Evolutionary conservation across 2,888 invertebrate genomes (phyloP).

Genomic region (Caenorhabditis japonica): DNA sequence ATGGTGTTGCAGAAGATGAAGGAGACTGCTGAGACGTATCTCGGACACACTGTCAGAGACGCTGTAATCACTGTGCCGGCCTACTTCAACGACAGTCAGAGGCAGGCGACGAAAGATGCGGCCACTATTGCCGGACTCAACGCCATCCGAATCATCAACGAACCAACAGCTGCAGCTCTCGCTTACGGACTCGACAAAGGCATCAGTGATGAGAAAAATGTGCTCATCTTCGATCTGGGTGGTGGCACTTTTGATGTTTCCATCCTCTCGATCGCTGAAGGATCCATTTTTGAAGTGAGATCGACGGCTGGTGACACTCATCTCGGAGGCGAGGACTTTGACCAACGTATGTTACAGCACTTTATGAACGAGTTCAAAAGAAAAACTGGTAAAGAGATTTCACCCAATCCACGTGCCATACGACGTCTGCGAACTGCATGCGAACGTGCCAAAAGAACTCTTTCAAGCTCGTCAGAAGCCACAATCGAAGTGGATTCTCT

Average conservation of each 20-base stretch:
- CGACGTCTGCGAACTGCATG: slow-evolving; percentile 92
- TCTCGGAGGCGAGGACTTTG: slow-evolving; percentile 68
- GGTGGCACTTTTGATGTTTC: slow-evolving; percentile 80
- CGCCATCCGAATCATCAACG: slow-evolving; percentile 79
- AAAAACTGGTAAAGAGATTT: slow-evolving; percentile 87
- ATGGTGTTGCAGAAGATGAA: slow-evolving; percentile 75
- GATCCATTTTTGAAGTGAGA: slow-evolving; percentile 56
- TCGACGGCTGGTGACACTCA: slow-evolving; percentile 85
- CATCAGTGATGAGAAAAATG: slow-evolving; percentile 59
- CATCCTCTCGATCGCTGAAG: slow-evolving; percentile 62
- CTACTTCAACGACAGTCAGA: slow-evolving; percentile 84
- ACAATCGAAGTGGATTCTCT: slow-evolving; percentile 91
- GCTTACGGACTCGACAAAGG: slow-evolving; percentile 83
- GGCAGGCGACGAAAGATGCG: slow-evolving; percentile 82
- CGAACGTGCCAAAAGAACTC: slow-evolving; percentile 82
- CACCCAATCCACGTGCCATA: slow-evolving; percentile 88
- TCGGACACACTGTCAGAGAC: slow-evolving; percentile 78
- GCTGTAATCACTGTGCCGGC: slow-evolving; percentile 91
- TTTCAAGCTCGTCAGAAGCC: slow-evolving; percentile 80
- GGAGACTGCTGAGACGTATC: slow-evolving; percentile 78
- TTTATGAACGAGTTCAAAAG: slow-evolving; percentile 78
- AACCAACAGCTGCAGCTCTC: slow-evolving; percentile 83
- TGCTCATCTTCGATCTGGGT: slow-evolving; percentile 77
- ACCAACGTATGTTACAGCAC: slow-evolving; percentile 77
- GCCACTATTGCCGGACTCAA: slow-evolving; percentile 79